These are phyloP conservation scores for Hyles lineata DNA, from an alignment of 2,888 invertebrate species.

Conservation along the genomic window DNA sequence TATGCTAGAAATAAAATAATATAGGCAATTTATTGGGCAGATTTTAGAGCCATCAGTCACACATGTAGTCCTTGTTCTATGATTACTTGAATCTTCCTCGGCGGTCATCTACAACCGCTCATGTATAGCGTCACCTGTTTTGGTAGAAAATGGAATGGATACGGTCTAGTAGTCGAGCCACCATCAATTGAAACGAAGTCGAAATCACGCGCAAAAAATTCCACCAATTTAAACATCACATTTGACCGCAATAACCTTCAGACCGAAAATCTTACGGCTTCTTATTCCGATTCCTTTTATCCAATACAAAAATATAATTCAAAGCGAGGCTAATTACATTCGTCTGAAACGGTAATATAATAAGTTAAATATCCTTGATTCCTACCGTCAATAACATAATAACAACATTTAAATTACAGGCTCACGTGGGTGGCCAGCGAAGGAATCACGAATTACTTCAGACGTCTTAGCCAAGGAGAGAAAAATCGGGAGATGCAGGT, in stretches of 20 bases:
- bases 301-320: not conserved
- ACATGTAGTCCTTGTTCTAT: too few relatives aligned
- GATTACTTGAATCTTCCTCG: too few relatives aligned
- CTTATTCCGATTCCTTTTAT: not conserved
- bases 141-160: too few relatives aligned
- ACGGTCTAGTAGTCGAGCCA: too few relatives aligned
- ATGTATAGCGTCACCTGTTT: too few relatives aligned
- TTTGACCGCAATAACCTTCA: not conserved
- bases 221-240: too few relatives aligned
- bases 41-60: too few relatives aligned
- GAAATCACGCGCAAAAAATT: too few relatives aligned
- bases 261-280: not conserved
- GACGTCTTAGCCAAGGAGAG: constrained; percentile 71
- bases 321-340: constrained; percentile 1
- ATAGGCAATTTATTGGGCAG: too few relatives aligned
- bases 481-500: constrained; percentile 58
- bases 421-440: constrained; percentile 79
- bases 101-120: too few relatives aligned
- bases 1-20: too few relatives aligned
- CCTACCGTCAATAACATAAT: not conserved
- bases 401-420: constrained; percentile 47
- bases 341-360: not conserved
- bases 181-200: too few relatives aligned
- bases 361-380: not conserved
- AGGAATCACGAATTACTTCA: constrained; percentile 71